phyloP scores from a whole-genome alignment of 2,888 invertebrate species.

The Perizoma affinitatum region DNA sequence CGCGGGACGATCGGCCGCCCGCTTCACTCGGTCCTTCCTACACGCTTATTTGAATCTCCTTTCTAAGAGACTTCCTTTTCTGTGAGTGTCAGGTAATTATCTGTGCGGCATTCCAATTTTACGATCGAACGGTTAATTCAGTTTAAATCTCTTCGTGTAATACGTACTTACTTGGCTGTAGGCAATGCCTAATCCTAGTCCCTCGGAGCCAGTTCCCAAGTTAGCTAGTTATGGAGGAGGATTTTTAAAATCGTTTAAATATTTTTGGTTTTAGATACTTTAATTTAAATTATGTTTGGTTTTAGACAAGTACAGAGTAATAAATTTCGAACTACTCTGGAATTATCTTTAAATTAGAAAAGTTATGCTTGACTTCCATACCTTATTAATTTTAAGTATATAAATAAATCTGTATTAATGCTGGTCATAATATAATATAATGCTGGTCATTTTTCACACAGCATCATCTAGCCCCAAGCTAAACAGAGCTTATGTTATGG shows the following conservation, averaged over 20 bases:
- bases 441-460: too few relatives aligned
- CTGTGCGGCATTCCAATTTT: slow-evolving; percentile 84
- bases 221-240: slow-evolving; percentile 53
- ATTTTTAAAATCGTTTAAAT: slow-evolving; percentile 39
- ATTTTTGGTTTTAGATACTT: slow-evolving; percentile 36
- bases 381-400: too few relatives aligned
- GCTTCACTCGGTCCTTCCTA: slow-evolving; percentile 70
- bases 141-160: slow-evolving; percentile 83
- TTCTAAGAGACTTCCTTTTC: slow-evolving; percentile 81
- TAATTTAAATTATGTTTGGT: slow-evolving; percentile 12
- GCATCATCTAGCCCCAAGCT: too few relatives aligned
- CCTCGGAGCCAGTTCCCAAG: slow-evolving; percentile 64
- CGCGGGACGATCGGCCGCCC: slow-evolving; percentile 51
- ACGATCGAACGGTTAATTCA: slow-evolving; percentile 84
- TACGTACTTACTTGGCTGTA: slow-evolving; percentile 73
- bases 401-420: too few relatives aligned
- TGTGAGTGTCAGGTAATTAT: slow-evolving; percentile 85
- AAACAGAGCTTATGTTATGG: too few relatives aligned
- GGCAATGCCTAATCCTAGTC: slow-evolving; percentile 78
- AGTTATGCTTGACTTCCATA: too few relatives aligned
- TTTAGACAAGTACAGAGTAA: too few relatives aligned
- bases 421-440: too few relatives aligned
- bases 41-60: slow-evolving; percentile 81
- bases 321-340: too few relatives aligned
- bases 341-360: too few relatives aligned